phyloP scores from a whole-genome alignment of 2,797 vertebrate species.

The Bufotes viridis region DNA sequence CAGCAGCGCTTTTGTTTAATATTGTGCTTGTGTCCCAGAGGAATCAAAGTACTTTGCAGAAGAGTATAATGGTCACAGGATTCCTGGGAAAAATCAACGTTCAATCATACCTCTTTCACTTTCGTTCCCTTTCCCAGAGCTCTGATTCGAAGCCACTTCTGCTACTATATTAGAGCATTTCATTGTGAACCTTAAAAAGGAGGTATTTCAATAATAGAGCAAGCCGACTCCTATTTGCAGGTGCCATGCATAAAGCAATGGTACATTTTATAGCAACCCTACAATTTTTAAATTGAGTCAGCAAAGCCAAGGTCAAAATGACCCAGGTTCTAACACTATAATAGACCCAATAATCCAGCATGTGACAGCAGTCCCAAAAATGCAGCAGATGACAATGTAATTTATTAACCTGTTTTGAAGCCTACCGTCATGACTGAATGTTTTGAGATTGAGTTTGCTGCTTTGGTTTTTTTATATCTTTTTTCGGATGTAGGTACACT shows the following conservation, averaged over 20 bases:
- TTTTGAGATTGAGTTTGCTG: no score
- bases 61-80: background rate
- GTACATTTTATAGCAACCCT: background rate
- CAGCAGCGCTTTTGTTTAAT: constrained; percentile 35
- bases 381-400: no score
- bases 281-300: background rate
- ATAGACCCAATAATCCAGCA: no score
- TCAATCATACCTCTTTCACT: constrained; percentile 10
- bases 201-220: background rate
- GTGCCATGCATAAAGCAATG: background rate
- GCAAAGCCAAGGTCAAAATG: background rate
- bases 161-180: background rate
- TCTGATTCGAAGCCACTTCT: background rate
- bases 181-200: background rate
- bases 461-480: no score
- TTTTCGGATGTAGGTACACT: no score
- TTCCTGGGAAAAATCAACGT: constrained; percentile 14
- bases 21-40: background rate
- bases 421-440: no score
- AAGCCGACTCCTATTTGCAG: background rate
- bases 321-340: no score
- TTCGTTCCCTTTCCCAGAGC: background rate
- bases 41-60: constrained; percentile 22
- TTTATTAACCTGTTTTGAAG: no score
- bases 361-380: no score